A percentile compares a stretch with the other conserved stretches of the same genome.
Conservation (phyloP, 1,140 invertebrate species). For the Pogonomyrmex californicus region DNA sequence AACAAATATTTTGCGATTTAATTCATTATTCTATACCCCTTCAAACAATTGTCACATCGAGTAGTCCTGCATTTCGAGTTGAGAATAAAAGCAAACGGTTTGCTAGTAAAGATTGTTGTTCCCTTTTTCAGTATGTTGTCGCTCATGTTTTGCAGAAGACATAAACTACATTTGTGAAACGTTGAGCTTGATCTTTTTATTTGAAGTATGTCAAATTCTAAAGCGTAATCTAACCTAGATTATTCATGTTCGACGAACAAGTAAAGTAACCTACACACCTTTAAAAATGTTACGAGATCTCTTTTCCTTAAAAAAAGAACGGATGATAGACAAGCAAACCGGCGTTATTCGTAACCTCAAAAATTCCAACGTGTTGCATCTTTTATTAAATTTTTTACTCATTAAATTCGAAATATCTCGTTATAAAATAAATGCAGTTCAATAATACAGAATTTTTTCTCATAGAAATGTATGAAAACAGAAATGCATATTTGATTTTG, state of each 20-base stretch:
- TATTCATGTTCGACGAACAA: background rate
- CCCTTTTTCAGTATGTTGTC: conserved; percentile 83
- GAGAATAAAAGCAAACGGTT: conserved; percentile 89
- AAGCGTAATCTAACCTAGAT: conserved; percentile 6
- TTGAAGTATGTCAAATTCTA: background rate
- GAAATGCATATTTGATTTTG: background rate
- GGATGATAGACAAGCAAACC: background rate
- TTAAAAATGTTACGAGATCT: too few relatives aligned
- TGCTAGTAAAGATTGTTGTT: conserved; percentile 87
- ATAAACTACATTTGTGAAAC: background rate
- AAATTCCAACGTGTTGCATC: background rate
- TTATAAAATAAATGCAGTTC: too few relatives aligned
- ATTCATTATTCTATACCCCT: conserved; percentile 84
- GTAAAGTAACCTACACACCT: background rate
- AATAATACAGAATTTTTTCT: background rate
- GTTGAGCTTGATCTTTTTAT: background rate
- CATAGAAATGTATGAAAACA: background rate
- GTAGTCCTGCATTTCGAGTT: conserved; percentile 87
- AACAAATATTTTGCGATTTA: conserved; percentile 35
- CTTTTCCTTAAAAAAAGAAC: too few relatives aligned
- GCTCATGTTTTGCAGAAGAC: conserved; percentile 49
- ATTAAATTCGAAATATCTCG: background rate
- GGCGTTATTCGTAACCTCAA: background rate
- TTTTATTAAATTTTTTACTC: background rate
- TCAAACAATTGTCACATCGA: conserved; percentile 89